Percentiles rank a stretch among this genome's conserved stretches.
Evolutionary conservation across 2,797 vertebrate genomes (phyloP).

Genomic region (Dendrocincla fuliginosa): DNA sequence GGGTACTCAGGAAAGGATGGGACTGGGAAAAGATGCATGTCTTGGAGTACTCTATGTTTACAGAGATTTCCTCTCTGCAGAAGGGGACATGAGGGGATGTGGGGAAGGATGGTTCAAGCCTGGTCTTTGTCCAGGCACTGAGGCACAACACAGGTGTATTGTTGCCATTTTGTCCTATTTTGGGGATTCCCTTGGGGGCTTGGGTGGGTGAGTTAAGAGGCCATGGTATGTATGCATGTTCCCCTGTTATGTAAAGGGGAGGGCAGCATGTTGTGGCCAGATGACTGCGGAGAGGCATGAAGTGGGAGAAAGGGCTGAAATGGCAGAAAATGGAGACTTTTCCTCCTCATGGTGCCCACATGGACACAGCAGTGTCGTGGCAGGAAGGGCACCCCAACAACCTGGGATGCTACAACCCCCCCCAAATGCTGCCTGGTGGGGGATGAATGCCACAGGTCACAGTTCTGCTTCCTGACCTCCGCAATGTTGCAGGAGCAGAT

Average conservation of each 20-base stretch:
- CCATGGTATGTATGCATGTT: accelerated
- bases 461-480: not conserved
- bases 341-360: not conserved
- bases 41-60: not conserved
- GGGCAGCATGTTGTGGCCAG: accelerated
- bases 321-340: not conserved
- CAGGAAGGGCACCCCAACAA: not conserved
- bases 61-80: not conserved
- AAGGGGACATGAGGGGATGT: not conserved
- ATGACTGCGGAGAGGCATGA: not conserved
- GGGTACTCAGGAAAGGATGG: not conserved
- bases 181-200: not conserved
- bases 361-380: not conserved
- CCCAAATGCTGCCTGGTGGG: not conserved
- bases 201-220: not conserved
- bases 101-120: not conserved
- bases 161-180: not conserved
- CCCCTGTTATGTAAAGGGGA: not conserved
- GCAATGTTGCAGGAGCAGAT: not conserved
- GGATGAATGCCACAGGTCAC: not conserved
- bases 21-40: not conserved
- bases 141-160: not conserved
- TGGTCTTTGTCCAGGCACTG: not conserved
- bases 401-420: not conserved
- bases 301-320: not conserved